A percentile compares a stretch with the other conserved stretches of the same genome.
Conservation (phyloP, 2,888 invertebrate species). For the Pristionchus japonicus region DNA sequence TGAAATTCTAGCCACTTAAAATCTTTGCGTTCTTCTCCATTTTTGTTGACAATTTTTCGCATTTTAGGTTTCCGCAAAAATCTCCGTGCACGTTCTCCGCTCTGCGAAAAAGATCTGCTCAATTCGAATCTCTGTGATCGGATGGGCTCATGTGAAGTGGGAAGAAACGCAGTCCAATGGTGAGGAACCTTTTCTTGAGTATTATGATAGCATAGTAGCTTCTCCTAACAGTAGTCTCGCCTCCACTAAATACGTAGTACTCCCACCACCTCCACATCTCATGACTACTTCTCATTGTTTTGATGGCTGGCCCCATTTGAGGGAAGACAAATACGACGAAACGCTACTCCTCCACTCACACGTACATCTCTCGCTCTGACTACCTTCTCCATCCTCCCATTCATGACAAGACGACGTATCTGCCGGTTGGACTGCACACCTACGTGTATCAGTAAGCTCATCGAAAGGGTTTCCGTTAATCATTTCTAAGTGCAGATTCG, state of each 20-base stretch:
- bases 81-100: not conserved
- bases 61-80: not conserved
- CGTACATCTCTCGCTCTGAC: not conserved
- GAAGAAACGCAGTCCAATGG: not conserved
- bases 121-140: not conserved
- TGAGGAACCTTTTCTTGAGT: not conserved
- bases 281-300: not conserved
- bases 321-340: constrained; percentile 3
- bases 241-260: not conserved
- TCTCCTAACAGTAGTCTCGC: not conserved
- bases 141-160: not conserved
- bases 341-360: not conserved
- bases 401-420: not conserved
- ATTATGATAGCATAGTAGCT: too few relatives aligned
- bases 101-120: not conserved
- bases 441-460: not conserved
- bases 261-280: not conserved
- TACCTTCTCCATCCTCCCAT: not conserved
- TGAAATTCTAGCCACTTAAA: too few relatives aligned
- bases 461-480: too few relatives aligned
- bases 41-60: not conserved
- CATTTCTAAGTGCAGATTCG: not conserved
- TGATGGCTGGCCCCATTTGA: not conserved
- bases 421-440: not conserved
- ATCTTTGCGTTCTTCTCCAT: not conserved